Conservation (phyloP, 2,113 vertebrate genomes). For the Psilopsiagon aurifrons region DNA sequence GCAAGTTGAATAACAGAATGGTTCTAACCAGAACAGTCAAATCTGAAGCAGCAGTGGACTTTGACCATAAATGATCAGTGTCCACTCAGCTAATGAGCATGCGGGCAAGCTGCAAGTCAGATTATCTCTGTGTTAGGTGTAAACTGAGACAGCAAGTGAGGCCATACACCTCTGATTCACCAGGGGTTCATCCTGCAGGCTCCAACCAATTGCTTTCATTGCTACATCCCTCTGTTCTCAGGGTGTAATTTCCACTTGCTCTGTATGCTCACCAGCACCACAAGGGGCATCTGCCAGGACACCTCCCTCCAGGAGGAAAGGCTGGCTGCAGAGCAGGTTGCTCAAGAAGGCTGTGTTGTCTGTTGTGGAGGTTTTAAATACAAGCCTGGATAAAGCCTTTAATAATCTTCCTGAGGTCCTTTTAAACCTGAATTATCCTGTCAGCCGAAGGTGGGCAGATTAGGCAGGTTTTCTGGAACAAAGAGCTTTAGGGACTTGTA, state of each 20-base stretch:
- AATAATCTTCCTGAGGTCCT: background rate
- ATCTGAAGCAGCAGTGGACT: background rate
- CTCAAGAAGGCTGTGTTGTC: background rate
- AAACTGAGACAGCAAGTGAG: background rate
- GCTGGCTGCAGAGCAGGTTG: background rate
- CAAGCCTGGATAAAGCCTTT: background rate
- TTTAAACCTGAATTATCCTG: background rate
- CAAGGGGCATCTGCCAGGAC: background rate
- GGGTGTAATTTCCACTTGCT: background rate
- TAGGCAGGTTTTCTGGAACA: background rate
- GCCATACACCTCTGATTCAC: background rate
- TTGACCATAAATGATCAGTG: background rate
- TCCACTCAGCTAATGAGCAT: background rate
- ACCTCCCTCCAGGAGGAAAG: background rate
- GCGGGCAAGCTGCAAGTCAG: background rate
- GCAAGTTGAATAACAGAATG: background rate
- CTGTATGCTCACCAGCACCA: background rate
- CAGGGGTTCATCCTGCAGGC: background rate
- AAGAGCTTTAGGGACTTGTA: background rate
- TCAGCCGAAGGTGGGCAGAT: background rate
- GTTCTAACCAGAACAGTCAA: background rate
- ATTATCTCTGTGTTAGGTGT: background rate
- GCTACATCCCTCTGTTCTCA: background rate
- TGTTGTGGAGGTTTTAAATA: background rate
- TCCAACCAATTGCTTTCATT: background rate